Percentiles rank a stretch among this genome's conserved stretches.
phyloP scores from a whole-genome alignment of 1,140 invertebrate species.

The Neelides sp. region DNA sequence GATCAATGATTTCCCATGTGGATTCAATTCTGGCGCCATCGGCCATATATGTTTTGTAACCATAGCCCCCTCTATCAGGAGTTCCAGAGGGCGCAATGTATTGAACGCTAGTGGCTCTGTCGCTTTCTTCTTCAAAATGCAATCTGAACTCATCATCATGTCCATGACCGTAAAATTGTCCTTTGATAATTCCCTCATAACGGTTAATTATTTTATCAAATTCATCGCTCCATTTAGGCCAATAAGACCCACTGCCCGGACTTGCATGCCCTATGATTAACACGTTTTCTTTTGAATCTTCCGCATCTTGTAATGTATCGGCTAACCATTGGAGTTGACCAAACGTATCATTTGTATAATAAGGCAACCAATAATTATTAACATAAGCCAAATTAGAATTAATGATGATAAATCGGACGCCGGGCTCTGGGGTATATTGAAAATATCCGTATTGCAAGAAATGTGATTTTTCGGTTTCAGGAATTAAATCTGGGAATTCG shows the following conservation, averaged over 20 bases:
- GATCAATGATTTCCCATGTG: constrained; percentile 43
- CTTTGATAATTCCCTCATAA: constrained; percentile 48
- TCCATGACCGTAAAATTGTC: constrained; percentile 68
- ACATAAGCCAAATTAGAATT: constrained; percentile 36
- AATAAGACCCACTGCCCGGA: constrained; percentile 53
- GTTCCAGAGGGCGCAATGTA: constrained; percentile 44
- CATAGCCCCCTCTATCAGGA: constrained; percentile 43
- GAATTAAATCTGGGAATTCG: constrained; percentile 28
- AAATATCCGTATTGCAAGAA: constrained; percentile 33
- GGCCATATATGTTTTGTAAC: constrained; percentile 46
- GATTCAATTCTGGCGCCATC: constrained; percentile 41
- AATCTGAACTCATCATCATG: constrained; percentile 64
- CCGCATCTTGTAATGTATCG: constrained; percentile 52
- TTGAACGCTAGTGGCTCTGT: constrained; percentile 37
- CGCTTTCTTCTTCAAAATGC: constrained; percentile 42
- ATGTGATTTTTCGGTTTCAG: constrained; percentile 12
- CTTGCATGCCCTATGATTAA: constrained; percentile 75
- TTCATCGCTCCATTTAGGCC: constrained; percentile 51
- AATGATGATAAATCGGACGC: constrained; percentile 35
- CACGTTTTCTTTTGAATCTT: constrained; percentile 55
- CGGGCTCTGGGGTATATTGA: constrained; percentile 37
- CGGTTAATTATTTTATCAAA: constrained; percentile 44
- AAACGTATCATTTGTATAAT: constrained; percentile 38
- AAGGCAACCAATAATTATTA: constrained; percentile 30
- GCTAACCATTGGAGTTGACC: constrained; percentile 66